These are phyloP conservation scores for Rapana venosa DNA, from an alignment of 2,888 invertebrate genomes.

Conservation along the genomic window DNA sequence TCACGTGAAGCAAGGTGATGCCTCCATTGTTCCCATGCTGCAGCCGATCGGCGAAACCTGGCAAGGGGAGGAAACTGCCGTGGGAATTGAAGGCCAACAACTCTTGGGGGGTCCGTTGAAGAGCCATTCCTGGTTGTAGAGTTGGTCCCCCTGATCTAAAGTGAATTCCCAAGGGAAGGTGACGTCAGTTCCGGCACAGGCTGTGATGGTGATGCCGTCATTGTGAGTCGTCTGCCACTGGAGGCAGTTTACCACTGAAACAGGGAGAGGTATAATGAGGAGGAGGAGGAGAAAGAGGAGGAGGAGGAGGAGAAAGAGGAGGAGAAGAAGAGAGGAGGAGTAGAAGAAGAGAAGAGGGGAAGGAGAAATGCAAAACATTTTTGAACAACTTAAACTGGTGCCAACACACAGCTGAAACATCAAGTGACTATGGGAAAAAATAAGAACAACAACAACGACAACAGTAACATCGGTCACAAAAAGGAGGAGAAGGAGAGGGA, in stretches of 20 bases:
- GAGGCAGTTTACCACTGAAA: background rate
- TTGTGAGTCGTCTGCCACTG: background rate
- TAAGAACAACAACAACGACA: no score
- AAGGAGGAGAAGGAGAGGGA: no score
- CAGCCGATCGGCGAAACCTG: background rate
- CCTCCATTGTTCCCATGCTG: background rate
- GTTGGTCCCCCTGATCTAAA: background rate
- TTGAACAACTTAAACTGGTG: no score
- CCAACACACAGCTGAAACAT: no score
- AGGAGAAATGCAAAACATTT: no score
- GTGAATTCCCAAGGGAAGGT: background rate
- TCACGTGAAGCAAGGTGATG: conserved; percentile 13
- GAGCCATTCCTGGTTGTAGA: conserved; percentile 1
- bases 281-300: no score
- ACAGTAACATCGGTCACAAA: no score
- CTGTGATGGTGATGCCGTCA: background rate
- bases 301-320: no score
- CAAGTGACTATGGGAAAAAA: no score
- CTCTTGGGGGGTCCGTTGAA: background rate
- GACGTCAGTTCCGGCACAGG: background rate
- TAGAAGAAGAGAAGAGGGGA: no score
- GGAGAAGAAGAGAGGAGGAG: no score
- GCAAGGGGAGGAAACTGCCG: background rate
- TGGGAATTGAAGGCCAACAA: conserved; percentile 14
- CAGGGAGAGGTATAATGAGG: no score